Evolutionary conservation across 2,888 invertebrate species (phyloP).

Genomic region (Pyrrhia umbra): DNA sequence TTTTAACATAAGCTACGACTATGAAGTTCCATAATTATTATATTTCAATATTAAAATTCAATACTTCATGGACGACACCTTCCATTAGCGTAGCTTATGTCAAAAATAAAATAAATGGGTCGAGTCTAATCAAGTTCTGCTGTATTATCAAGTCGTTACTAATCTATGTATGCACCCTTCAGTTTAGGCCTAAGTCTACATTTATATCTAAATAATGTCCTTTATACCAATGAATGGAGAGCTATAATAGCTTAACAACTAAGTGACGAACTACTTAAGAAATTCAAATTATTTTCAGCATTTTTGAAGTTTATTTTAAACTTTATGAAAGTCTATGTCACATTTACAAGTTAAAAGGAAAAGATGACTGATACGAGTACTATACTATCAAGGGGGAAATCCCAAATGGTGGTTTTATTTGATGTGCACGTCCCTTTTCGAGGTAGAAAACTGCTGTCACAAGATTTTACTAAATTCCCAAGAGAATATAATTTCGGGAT

Average conservation of each 20-base stretch:
- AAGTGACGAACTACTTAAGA: background rate
- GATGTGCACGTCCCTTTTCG: slow-evolving; percentile 56
- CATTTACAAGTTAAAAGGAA: slow-evolving; percentile 39
- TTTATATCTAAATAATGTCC: slow-evolving; percentile 19
- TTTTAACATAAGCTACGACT: no score
- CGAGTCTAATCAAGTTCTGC: no score
- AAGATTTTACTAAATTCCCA: slow-evolving; percentile 53
- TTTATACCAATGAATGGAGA: slow-evolving; percentile 6
- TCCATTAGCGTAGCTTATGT: no score
- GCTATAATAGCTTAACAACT: background rate
- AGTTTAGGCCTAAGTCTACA: slow-evolving; percentile 45
- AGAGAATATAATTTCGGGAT: slow-evolving; percentile 47
- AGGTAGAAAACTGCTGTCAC: slow-evolving; percentile 50
- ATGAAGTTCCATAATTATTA: no score
- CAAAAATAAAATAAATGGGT: no score
- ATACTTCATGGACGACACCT: no score
- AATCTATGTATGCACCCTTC: slow-evolving; percentile 21
- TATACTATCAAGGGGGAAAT: slow-evolving; percentile 46
- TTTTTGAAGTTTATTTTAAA: background rate
- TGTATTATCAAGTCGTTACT: slow-evolving; percentile 18
- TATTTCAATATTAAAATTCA: no score
- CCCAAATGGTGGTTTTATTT: slow-evolving; percentile 53
- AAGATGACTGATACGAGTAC: slow-evolving; percentile 42
- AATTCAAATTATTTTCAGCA: slow-evolving; percentile 11
- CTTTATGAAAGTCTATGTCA: background rate